Evolutionary conservation across 1,140 invertebrate species (phyloP), one percentile per base, ranked within the genome.

Genomic region (Chlorops oryzae): DNA sequence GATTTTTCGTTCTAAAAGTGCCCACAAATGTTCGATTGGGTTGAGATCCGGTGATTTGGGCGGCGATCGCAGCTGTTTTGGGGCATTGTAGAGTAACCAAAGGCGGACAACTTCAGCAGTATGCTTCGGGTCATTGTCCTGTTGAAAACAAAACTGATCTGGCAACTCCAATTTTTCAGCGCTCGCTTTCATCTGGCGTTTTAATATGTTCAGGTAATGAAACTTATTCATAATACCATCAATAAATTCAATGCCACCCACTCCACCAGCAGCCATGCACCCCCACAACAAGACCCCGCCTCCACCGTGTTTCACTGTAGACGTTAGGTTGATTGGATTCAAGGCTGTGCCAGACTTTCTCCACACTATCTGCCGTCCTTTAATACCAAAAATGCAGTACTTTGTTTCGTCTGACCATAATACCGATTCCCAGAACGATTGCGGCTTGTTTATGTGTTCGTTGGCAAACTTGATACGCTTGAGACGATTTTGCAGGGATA

Each of bases 41-140:
- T 49, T 40, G 5, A 49, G 15, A 28, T 49, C 47, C 12, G 9
- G 35, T 15, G 47, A 49, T 9, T 49, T 35, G 10, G 39, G 18
- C 22, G 47, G 47, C 18, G 21, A 25, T 20, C 13, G 21, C n/a
- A 49, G 3, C 15, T 27, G 22, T 27, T 27, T 38, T 9, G 28
- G 21, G 22, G 32, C 37, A 25, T 49, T 49, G 20, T 40, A 48
- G 15, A 48, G 22, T 15, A 48, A 15, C 47, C 38, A 48, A 24
- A 24, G 23, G 22, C 38, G 32, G 9, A 24, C 47, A 39, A 15
- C 34, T 25, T 25, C 34, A 24, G 47, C 23, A 3, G 13, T 27
- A 12, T 48, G 35, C 3, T 40, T 48, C 5, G 28, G 35, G 12
- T 48, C 47, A 17, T 40, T 48, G 18, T 39, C 47, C 18, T 48